Evolutionary conservation across 2,888 invertebrate species (phyloP).

Genomic region (Listrodromus nycthemerus): DNA sequence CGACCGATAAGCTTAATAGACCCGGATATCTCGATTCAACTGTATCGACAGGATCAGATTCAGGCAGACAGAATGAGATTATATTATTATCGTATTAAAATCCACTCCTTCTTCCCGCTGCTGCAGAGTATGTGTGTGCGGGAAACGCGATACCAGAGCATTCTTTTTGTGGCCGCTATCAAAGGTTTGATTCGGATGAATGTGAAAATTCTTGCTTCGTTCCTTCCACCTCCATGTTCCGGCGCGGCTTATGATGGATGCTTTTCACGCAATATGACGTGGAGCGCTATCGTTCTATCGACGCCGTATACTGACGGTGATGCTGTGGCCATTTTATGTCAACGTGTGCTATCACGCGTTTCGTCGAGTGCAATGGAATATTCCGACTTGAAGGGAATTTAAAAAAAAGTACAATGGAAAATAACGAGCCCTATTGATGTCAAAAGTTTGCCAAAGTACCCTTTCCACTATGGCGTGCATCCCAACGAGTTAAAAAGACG

Average conservation of each 20-base stretch:
- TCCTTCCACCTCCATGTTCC: constrained; percentile 27
- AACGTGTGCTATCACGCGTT: constrained; percentile 47
- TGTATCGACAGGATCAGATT: constrained; percentile 57
- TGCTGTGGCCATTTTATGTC: constrained; percentile 59
- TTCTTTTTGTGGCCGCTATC: constrained; percentile 21
- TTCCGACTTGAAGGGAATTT: constrained; percentile 14
- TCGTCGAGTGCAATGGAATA: constrained; percentile 55
- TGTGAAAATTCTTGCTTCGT: constrained; percentile 43
- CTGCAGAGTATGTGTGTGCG: neutral
- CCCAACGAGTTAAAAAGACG: constrained; percentile 42
- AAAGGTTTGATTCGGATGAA: constrained; percentile 20
- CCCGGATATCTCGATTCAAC: constrained; percentile 58
- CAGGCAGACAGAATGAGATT: too few relatives aligned
- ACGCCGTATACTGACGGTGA: constrained; percentile 24
- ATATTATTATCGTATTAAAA: constrained; percentile 58
- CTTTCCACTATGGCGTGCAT: constrained; percentile 27
- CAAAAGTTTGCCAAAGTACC: constrained; percentile 34
- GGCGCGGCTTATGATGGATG: constrained; percentile 57
- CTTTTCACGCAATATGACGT: constrained; percentile 61
- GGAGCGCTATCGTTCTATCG: constrained; percentile 52
- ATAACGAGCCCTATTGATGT: constrained; percentile 46
- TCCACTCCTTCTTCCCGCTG: constrained; percentile 30
- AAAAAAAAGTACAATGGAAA: constrained; percentile 16
- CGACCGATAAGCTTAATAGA: constrained; percentile 58
- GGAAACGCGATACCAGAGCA: neutral